Conservation (phyloP, 23 tunicate genomes). For the Trididemnum clinides region DNA sequence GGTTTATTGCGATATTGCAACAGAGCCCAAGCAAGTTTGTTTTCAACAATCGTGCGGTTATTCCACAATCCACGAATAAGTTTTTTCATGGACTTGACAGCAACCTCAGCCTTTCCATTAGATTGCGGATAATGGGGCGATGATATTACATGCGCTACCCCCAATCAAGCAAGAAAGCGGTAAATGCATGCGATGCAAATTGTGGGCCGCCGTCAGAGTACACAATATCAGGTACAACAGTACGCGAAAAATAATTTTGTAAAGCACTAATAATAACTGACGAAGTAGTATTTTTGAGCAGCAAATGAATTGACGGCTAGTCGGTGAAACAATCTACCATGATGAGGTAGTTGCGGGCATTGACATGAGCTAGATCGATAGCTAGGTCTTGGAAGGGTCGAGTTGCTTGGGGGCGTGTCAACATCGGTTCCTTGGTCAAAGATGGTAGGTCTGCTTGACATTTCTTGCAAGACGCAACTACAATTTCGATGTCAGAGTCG, state of each 20-base stretch:
- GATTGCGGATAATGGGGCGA: conserved; percentile 6
- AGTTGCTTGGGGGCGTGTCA: neutral
- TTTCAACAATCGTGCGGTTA: neutral
- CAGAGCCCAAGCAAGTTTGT: neutral
- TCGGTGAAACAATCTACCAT: too few relatives aligned
- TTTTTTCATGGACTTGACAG: too few relatives aligned
- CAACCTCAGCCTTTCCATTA: neutral
- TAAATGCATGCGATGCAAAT: neutral
- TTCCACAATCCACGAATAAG: neutral
- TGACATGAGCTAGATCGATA: neutral
- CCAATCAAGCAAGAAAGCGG: neutral
- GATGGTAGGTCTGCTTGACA: conserved; percentile 11
- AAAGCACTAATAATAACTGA: neutral
- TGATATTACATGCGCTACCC: conserved; percentile 3
- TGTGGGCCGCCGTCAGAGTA: conserved; percentile 14
- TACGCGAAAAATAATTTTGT: conserved; percentile 1
- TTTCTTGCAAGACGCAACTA: neutral
- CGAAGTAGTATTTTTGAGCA: neutral
- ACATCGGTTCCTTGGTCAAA: neutral
- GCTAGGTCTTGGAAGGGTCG: conserved; percentile 21
- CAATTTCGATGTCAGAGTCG: neutral
- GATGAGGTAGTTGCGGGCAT: neutral
- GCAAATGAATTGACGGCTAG: neutral
- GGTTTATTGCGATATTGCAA: neutral
- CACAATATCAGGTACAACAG: conserved; percentile 10